phyloP scores from a whole-genome alignment of 2,113 vertebrate genomes.

The Neoarius graeffei region DNA sequence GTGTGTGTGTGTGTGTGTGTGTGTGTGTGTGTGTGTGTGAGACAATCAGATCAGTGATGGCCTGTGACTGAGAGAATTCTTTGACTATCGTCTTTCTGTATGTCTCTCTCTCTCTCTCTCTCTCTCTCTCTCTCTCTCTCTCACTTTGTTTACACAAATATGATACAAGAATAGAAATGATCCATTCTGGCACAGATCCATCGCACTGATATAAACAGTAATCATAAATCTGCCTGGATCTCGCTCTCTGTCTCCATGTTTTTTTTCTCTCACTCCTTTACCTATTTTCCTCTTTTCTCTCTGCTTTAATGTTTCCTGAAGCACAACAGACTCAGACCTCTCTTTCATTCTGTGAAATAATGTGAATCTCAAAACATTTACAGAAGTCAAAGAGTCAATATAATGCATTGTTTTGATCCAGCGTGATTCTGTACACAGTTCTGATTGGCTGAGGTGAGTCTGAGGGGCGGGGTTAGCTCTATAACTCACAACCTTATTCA shows the following conservation, averaged over 20 bases:
- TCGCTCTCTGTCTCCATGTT: neutral
- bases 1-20: conserved; percentile 20
- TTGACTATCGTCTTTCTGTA: neutral
- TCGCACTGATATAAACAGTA: conserved; percentile 59
- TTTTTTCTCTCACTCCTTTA: neutral
- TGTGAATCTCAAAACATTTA: neutral
- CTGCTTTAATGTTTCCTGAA: neutral
- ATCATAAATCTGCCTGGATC: conserved; percentile 48
- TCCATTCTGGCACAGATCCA: conserved; percentile 52
- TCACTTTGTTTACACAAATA: conserved; percentile 49
- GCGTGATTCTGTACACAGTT: neutral
- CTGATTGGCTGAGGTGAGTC: neutral
- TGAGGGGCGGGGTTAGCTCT: neutral
- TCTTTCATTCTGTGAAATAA: neutral
- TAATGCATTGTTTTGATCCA: no score
- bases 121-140: conserved; percentile 34
- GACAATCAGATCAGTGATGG: conserved; percentile 8
- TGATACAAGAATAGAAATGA: conserved; percentile 45
- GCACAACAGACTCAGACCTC: neutral
- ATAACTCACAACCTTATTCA: neutral
- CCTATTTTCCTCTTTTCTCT: neutral
- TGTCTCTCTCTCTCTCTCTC: conserved; percentile 33
- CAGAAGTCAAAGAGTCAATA: neutral
- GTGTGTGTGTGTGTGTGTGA: conserved; percentile 14
- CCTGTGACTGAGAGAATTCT: conserved; percentile 35